Evolutionary conservation across 2,113 vertebrate genomes (phyloP).

Genomic region (Limnothrissa miodon): DNA sequence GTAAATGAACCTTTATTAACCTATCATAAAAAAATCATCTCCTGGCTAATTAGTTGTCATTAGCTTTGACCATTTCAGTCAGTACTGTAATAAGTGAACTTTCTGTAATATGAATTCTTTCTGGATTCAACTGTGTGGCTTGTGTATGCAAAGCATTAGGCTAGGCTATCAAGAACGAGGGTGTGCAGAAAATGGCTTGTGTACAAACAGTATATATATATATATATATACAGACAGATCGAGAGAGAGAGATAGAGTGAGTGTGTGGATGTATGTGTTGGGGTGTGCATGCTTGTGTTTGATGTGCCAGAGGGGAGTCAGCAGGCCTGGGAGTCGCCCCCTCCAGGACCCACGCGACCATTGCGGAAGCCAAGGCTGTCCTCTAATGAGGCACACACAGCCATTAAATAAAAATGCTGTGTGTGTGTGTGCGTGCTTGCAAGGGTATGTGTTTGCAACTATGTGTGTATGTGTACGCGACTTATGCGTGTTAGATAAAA

Average conservation of each 20-base stretch:
- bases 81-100: not conserved
- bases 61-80: not conserved
- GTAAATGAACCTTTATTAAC: not conserved
- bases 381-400: conserved; percentile 6
- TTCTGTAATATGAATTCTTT: not conserved
- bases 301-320: not conserved
- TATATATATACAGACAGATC: not conserved
- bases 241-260: not conserved
- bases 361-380: not conserved
- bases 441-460: not conserved
- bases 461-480: not conserved
- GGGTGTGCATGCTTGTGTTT: not conserved
- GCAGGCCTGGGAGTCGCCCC: not conserved
- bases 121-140: not conserved
- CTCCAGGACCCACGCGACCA: not conserved
- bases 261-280: not conserved
- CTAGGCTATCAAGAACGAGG: not conserved
- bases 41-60: not conserved
- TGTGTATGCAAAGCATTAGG: not conserved
- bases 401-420: not conserved
- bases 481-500: not conserved
- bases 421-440: not conserved
- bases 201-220: not conserved
- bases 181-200: not conserved
- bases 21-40: not conserved